Evolutionary conservation across 2,888 invertebrate species (phyloP), one percentile per base, ranked within the genome.

Genomic region (Ennomos erosarius): DNA sequence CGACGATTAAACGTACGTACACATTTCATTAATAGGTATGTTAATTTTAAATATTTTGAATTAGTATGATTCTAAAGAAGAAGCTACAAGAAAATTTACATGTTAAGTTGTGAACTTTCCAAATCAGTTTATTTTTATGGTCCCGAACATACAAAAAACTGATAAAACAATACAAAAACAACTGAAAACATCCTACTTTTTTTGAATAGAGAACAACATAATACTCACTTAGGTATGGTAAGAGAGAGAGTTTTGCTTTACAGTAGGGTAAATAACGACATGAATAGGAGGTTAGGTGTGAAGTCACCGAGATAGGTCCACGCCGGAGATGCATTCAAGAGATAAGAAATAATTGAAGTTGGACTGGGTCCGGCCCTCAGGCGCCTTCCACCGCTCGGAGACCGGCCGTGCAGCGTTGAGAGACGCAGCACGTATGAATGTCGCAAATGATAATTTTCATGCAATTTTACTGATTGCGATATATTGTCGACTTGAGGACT

Each of bases 321-420:
- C 64, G 59, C 62, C 48, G 54, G 78, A 84, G 84, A 85, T 84
- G 81, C 81, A 82, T 82, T 82, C 84, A 81, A 67, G 68, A 80
- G 84, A 85, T 85, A 85, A 84, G 26, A 79, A 83, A 84, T 82
- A 84, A 85, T 83, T 86, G 74, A 80, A 83, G 84, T 82, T 67
- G 73, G 81, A 83, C 84, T 76, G 63, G 64, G 81, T 78, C 84
- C 80, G 71, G 77, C 61, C 54, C 62, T 34, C 50, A 51, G 52
- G 59, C 55, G 44, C 8, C 26, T 26, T 11, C 62, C 39, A 10
- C 43, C 59, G 54, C 60, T 65, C 3, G 55, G 54, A 6, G 16
- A 26, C 8, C 36, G 10, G 45, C 45, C 9, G 3, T 33, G 48
- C 38, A 11, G 34, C 35, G 50, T 42, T 36, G 42, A 40, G 42